A percentile compares a stretch with the other conserved stretches of the same genome.
phyloP scores from a whole-genome alignment of 2,113 vertebrate genomes.

The Probosciger aterrimus region DNA sequence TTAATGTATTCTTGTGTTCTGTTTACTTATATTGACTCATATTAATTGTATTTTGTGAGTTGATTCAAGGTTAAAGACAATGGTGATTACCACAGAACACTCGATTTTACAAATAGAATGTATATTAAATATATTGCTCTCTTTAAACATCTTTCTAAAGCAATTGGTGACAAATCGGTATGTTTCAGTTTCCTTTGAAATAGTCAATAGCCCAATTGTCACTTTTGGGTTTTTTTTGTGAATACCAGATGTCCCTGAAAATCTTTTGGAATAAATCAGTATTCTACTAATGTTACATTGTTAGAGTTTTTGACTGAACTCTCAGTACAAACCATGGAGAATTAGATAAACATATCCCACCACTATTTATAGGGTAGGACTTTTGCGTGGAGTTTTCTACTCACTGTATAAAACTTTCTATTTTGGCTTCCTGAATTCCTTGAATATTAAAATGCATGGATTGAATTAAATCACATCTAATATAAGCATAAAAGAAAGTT shows the following conservation, averaged over 20 bases:
- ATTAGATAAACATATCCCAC: not conserved
- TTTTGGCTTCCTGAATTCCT: not conserved
- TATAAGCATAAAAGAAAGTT: not conserved
- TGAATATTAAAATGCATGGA: not conserved
- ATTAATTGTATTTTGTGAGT: not conserved
- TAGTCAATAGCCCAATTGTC: not conserved
- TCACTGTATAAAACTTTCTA: not conserved
- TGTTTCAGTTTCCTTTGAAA: not conserved
- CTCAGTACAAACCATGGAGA: not conserved
- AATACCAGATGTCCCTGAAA: not conserved
- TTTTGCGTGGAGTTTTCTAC: not conserved
- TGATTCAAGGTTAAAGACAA: constrained; percentile 38
- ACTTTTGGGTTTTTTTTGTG: not conserved
- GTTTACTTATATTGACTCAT: not conserved
- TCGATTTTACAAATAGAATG: not conserved
- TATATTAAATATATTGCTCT: not conserved
- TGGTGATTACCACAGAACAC: not conserved
- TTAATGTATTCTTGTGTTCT: not conserved
- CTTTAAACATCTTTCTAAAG: not conserved
- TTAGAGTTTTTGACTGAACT: not conserved
- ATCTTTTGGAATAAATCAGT: not conserved
- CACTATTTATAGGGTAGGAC: not conserved
- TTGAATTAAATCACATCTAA: not conserved
- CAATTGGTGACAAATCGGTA: not conserved
- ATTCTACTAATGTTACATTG: not conserved